Base-by-base conservation (phyloP, 37 sponge, comb jelly and placozoan species). In the Dysidea cf. avara region DNA sequence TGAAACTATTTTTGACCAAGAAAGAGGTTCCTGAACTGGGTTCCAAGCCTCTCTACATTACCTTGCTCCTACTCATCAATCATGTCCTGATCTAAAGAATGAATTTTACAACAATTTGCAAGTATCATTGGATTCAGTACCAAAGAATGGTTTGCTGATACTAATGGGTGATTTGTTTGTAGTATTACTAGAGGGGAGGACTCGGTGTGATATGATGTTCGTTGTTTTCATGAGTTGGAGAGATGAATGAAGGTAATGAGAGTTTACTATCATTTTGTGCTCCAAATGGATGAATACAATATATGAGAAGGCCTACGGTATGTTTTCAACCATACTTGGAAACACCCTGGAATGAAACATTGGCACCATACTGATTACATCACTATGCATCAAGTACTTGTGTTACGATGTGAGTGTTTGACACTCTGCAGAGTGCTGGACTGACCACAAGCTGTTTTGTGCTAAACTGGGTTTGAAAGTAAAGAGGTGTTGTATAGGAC, bases 271-370 rank as follows among this genome's bases (percentile, higher is more conserved):
- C 37, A 21, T 66, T 40, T 17, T 76, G 77, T 76, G 77, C 77
- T 39, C 30, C 35, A 60, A 67, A 78, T 78, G 69, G 58, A 78
- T 67, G 79, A 78, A 78, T 46, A 32, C 79, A 40, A 37, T 26
- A 56, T 78, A 68, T 71, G 11, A 78, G 49, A 20, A 53, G 34
- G 68, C n/a, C n/a, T n/a, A n/a, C n/a, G 51, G 68, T 22, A 28
- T 18, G 52, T 76, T 29, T 38, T 66, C 39, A 47, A 78, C 47
- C 53, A 56, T 30, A 78, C 64, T 25, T 75, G 76, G 76, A 35
- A 53, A 22, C 56, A 54, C 48, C 76, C 76, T 30, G 76, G 76
- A 40, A 53, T 35, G 26, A 67, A 67, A 7, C 22, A 67, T 43
- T 67, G 68, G 68, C 68, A 67, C 7, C 40, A 48, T 48, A 75